phyloP scores from a whole-genome alignment of 1,140 invertebrate species.

The Globodera rostochiensis region DNA sequence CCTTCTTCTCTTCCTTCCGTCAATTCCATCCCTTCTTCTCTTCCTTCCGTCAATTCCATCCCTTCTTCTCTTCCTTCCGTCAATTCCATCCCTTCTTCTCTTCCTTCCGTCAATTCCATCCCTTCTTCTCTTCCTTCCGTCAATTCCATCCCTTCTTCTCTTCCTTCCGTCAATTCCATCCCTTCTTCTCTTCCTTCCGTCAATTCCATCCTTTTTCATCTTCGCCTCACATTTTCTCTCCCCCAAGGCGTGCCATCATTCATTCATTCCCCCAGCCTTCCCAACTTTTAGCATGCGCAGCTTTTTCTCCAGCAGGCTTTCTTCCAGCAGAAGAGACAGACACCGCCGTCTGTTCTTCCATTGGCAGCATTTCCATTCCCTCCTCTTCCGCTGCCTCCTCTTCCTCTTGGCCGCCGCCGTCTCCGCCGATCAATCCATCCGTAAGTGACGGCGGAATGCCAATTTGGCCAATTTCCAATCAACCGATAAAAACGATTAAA shows the following conservation, averaged over 20 bases:
- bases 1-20: no score
- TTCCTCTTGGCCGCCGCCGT: not conserved
- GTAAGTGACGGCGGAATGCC: not conserved
- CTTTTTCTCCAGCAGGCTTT: not conserved
- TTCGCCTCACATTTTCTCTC: no score
- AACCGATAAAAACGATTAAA: no score
- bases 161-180: no score
- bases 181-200: no score
- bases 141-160: no score
- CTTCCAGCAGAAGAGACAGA: not conserved
- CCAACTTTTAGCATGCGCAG: not conserved
- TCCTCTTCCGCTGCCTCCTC: not conserved
- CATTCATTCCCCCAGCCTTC: no score
- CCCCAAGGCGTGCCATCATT: no score
- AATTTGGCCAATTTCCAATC: not conserved
- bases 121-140: no score
- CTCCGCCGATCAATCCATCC: conserved; percentile 7
- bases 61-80: not conserved
- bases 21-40: not conserved
- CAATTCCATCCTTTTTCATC: no score
- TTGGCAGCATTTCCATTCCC: not conserved
- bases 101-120: no score
- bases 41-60: not conserved
- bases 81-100: no score
- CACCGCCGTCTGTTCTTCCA: not conserved